Evolutionary conservation across 30 jellyfish, hydroid and myxozoan species (phyloP), one percentile per base, ranked within the genome.

Genomic region (Cassiopea xamachana): DNA sequence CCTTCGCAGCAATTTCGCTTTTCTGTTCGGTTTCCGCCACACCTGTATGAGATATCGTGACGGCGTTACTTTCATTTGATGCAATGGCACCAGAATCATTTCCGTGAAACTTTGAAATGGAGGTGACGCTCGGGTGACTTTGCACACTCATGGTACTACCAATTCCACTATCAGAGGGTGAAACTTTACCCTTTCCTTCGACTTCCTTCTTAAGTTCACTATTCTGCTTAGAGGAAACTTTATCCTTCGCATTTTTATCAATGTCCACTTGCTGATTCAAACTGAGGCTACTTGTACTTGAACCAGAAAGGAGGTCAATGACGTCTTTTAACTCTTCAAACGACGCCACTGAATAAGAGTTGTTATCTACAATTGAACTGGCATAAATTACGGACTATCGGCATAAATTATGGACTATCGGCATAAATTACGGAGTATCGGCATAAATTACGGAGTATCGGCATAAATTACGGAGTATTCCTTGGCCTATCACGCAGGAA

Each of bases 241-340:
- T 77, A 15, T 46, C 77, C 5, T 68, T 60, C 46, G 76, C n/a
- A 46, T 45, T 60, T 64, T 80, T 82, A 46, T 90, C 97, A 8
- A 27, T 59, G 13, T 82, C 89, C 48, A 90, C 0, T 2, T 84
- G 89, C 84, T 90, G 90, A 58, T 84, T 82, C 89, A 90, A 76
- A 82, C 97, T 68, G 88, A 96, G 92, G 82, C 98, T 96, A 85
- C 99, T 96, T 2, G 98, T 84, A 74, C 99, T 96, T 8, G 99
- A 96, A 0, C 98, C 98, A 6, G 99, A 96, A 64, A 96, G 77
- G 58, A 96, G 88, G 85, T 96, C 97, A 46, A 96, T 96, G 60
- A 96, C 99, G 45, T 97, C 99, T 82, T 96, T 98, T n/a, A 96
- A 91, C 75, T 96, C 99, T 85, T 96, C 98, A 75, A 96, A 96